Evolutionary conservation across 2,797 vertebrate genomes (phyloP).

Genomic region (Benthosema pterotum): DNA sequence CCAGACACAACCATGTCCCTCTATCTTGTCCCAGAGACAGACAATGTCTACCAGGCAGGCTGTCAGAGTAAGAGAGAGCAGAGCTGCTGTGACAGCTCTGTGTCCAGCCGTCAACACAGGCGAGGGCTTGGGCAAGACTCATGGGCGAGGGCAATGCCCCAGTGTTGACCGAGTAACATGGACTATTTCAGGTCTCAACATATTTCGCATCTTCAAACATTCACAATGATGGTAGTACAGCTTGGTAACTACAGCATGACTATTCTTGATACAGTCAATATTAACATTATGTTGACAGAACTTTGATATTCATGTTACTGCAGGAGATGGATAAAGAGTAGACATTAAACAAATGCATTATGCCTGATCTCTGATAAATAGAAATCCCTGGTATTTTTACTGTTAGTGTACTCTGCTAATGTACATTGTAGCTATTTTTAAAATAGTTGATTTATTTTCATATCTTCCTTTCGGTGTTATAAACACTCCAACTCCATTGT

Average conservation of each 20-base stretch:
- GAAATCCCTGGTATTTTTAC: no score
- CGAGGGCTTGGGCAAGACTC: slow-evolving; percentile 9
- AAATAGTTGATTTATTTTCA: no score
- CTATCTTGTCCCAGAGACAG: slow-evolving; percentile 19
- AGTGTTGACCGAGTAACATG: slow-evolving; percentile 42
- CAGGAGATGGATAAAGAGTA: neutral
- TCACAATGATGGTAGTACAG: neutral
- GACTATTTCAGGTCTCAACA: slow-evolving; percentile 15
- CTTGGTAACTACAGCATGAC: neutral
- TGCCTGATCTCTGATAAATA: neutral
- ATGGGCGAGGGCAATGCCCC: neutral
- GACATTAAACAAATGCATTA: no score
- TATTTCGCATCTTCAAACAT: neutral
- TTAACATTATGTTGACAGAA: no score
- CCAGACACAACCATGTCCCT: slow-evolving; percentile 2
- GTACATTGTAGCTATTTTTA: neutral
- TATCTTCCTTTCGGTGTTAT: slow-evolving; percentile 13
- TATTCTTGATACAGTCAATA: no score
- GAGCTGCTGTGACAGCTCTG: slow-evolving; percentile 45
- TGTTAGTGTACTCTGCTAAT: no score
- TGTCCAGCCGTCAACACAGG: slow-evolving; percentile 30
- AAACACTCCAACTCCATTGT: slow-evolving; percentile 32
- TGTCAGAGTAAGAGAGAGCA: slow-evolving; percentile 35
- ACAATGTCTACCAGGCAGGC: slow-evolving; percentile 28
- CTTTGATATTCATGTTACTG: neutral